Conservation (phyloP, 2,888 invertebrate genomes). For the Amaurobius ferox region DNA sequence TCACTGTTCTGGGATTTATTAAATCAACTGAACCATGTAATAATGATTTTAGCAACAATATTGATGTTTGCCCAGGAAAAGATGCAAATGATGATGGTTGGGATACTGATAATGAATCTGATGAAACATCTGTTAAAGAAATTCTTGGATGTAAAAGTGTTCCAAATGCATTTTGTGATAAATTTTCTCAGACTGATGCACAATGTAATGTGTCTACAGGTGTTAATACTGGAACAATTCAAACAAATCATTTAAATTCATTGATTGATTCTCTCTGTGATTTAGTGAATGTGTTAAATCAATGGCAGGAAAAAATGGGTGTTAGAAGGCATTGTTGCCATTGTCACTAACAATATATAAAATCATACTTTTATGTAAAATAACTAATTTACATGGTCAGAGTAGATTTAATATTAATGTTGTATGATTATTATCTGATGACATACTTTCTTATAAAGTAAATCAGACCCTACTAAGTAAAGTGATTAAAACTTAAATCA, state of each 20-base stretch:
- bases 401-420: too few species aligned
- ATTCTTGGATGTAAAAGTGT: neutral
- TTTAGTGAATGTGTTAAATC: conserved; percentile 3
- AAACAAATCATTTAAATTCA: neutral
- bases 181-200: conserved; percentile 39
- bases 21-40: neutral
- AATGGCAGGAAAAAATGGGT: neutral
- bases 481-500: too few species aligned
- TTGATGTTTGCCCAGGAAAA: neutral
- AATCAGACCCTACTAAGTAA: too few species aligned
- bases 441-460: too few species aligned
- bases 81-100: conserved; percentile 21
- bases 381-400: too few species aligned
- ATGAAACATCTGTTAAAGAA: neutral
- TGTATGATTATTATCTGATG: too few species aligned
- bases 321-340: neutral
- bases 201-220: neutral
- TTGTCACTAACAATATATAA: neutral
- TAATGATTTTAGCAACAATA: neutral
- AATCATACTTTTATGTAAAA: too few species aligned
- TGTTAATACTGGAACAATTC: neutral
- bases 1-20: conserved; percentile 46
- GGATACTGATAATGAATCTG: conserved; percentile 30
- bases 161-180: neutral
- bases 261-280: conserved; percentile 4